These are phyloP conservation scores for Australoheros facetus DNA, from an alignment of 2,797 vertebrate genomes.

Conservation along the genomic window DNA sequence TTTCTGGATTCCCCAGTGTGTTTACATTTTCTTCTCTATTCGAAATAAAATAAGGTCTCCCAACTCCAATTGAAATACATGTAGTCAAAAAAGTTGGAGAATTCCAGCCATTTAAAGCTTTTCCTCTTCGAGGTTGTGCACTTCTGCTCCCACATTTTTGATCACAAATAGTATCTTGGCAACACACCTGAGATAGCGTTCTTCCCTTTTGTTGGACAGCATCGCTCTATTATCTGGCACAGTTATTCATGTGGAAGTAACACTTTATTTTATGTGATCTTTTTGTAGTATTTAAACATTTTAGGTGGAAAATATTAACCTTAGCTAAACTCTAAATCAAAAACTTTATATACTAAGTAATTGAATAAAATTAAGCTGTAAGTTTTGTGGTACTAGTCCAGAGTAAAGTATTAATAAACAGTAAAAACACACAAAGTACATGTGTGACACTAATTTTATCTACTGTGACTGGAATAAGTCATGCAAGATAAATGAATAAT, in stretches of 20 bases:
- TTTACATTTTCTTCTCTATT: background rate
- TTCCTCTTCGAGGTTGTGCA: background rate
- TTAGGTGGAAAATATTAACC: background rate
- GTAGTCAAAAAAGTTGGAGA: background rate
- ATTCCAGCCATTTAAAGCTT: background rate
- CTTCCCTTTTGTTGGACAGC: background rate
- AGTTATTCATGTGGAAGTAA: background rate
- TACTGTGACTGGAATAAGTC: background rate
- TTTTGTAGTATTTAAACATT: background rate
- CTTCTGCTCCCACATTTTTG: too few relatives aligned
- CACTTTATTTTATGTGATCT: background rate
- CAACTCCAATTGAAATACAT: background rate
- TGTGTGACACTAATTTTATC: background rate
- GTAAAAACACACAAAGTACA: background rate
- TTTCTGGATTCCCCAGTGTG: background rate
- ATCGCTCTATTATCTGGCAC: background rate
- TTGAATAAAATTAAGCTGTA: background rate
- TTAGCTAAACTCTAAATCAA: background rate
- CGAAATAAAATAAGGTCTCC: background rate
- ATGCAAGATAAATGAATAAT: background rate
- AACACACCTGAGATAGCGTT: background rate
- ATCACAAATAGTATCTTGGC: background rate
- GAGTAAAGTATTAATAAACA: background rate
- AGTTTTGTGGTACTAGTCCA: background rate
- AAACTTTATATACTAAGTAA: background rate